phyloP scores from a whole-genome alignment of 2,113 vertebrate genomes.

The Panurus biarmicus region DNA sequence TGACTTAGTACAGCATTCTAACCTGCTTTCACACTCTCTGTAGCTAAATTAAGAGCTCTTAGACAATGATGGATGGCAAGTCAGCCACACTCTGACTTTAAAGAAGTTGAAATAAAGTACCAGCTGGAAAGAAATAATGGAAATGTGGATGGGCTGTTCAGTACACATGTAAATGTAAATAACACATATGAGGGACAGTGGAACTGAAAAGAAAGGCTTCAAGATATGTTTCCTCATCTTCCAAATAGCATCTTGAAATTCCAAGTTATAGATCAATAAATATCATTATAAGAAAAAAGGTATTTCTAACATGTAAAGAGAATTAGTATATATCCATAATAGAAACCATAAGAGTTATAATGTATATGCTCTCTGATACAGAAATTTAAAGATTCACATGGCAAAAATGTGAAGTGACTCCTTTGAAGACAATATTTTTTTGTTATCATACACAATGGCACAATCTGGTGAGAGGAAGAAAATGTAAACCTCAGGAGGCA shows the following conservation, averaged over 20 bases:
- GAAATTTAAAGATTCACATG: not conserved
- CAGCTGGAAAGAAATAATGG: constrained; percentile 1
- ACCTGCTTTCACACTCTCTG: not conserved
- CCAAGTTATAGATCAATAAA: not conserved
- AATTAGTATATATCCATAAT: not conserved
- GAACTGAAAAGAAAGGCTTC: not conserved
- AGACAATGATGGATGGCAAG: constrained; percentile 15
- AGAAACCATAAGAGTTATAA: not conserved
- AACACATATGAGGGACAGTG: not conserved
- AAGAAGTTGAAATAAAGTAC: constrained; percentile 46
- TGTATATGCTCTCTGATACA: not conserved
- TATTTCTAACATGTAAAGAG: not conserved
- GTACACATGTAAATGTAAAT: not conserved
- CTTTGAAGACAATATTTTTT: not conserved
- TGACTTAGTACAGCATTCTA: not conserved
- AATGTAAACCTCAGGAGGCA: not conserved
- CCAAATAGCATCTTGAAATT: not conserved
- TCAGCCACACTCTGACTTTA: constrained; percentile 2
- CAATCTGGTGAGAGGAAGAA: not conserved
- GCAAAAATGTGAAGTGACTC: not conserved
- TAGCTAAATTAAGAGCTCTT: constrained; percentile 7
- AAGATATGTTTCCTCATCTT: not conserved
- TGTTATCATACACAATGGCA: not conserved
- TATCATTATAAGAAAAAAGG: not conserved
- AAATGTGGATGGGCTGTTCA: constrained; percentile 1